Conservation (phyloP, 2,797 vertebrate species). For the Bufotes viridis region DNA sequence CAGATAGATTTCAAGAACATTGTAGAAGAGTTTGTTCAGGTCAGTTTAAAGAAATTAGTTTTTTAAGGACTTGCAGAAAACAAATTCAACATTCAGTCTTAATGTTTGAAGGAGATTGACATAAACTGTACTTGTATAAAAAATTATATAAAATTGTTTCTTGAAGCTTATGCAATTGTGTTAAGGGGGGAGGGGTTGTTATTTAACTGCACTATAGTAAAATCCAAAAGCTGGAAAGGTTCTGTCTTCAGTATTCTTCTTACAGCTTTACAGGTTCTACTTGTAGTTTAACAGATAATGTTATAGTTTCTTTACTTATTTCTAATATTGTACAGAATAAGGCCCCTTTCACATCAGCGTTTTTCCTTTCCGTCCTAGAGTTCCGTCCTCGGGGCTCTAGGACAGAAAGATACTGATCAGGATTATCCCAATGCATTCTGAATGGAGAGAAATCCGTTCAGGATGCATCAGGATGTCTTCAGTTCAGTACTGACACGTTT, state of each 20-base stretch:
- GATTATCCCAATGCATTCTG: too few relatives aligned
- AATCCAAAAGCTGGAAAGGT: not conserved
- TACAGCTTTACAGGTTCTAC: not conserved
- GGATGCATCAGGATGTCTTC: too few relatives aligned
- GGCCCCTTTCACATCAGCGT: too few relatives aligned
- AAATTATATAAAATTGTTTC: not conserved
- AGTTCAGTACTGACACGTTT: too few relatives aligned
- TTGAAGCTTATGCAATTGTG: not conserved
- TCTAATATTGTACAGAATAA: not conserved
- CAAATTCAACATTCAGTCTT: not conserved
- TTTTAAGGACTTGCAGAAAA: not conserved
- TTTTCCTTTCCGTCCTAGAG: too few relatives aligned
- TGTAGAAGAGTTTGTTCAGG: constrained; percentile 21
- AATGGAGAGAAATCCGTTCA: too few relatives aligned
- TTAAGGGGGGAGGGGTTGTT: not conserved
- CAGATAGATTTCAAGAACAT: constrained; percentile 35
- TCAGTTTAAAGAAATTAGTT: not conserved
- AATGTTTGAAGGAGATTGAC: not conserved
- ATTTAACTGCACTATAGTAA: not conserved
- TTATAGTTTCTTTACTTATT: not conserved
- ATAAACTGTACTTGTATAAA: not conserved
- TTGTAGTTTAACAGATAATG: not conserved
- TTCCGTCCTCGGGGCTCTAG: too few relatives aligned
- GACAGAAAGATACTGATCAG: too few relatives aligned
- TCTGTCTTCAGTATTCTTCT: too few relatives aligned